Percentiles rank a stretch among this genome's conserved stretches.
phyloP scores from a whole-genome alignment of 2,797 vertebrate species.

The Cyprinella venusta region DNA sequence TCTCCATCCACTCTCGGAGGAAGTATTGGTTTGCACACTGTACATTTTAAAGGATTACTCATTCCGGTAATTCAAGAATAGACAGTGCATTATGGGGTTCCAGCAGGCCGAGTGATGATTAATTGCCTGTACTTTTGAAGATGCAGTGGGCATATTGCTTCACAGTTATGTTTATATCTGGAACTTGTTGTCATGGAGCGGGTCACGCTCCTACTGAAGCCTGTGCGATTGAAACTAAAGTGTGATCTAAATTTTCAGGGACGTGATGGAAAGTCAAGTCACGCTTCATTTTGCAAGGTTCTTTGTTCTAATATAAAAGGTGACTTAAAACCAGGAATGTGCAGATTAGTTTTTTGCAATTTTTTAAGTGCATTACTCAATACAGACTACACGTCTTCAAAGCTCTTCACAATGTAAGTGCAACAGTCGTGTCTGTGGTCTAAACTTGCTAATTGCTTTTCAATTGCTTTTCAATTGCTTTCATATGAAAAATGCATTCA shows the following conservation, averaged over 20 bases:
- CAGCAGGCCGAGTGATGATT: slow-evolving; percentile 70
- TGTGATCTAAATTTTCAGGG: slow-evolving; percentile 23
- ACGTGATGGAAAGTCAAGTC: slow-evolving; percentile 25
- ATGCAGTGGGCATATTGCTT: slow-evolving; percentile 49
- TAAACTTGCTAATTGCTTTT: slow-evolving; percentile 31
- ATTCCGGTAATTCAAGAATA: slow-evolving; percentile 68
- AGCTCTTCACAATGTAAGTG: slow-evolving; percentile 1
- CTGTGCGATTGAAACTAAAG: slow-evolving; percentile 10
- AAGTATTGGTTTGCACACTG: slow-evolving; percentile 68
- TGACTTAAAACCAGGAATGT: slow-evolving; percentile 11
- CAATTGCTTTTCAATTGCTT: slow-evolving; percentile 29
- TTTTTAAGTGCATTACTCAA: background rate
- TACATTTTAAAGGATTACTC: slow-evolving; percentile 73
- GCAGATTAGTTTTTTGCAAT: slow-evolving; percentile 4
- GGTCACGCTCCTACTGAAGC: slow-evolving; percentile 30
- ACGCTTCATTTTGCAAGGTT: slow-evolving; percentile 1
- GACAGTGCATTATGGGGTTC: slow-evolving; percentile 68
- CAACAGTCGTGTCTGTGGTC: background rate
- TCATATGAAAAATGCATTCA: background rate
- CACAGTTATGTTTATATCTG: slow-evolving; percentile 46
- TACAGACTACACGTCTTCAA: background rate
- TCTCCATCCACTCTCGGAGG: slow-evolving; percentile 56
- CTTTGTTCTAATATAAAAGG: slow-evolving; percentile 18
- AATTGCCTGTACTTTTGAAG: slow-evolving; percentile 71
- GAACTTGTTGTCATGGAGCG: slow-evolving; percentile 38